These are phyloP conservation scores for Galendromus occidentalis DNA, from an alignment of 1,140 invertebrate species.

Conservation along the genomic window DNA sequence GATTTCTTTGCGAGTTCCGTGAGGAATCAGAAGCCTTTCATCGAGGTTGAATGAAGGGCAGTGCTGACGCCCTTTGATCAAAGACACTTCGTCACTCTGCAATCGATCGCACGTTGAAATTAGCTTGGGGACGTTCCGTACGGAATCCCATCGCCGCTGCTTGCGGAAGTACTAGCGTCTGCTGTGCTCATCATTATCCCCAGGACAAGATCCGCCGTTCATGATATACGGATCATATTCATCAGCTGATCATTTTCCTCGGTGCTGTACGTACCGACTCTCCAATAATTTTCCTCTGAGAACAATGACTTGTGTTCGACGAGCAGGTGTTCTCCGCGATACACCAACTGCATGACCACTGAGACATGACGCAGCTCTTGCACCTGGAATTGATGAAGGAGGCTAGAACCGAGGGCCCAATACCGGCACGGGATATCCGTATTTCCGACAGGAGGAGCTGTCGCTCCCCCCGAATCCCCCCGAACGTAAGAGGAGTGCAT, in stretches of 20 bases:
- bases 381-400: conserved; percentile 31
- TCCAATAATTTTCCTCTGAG: conserved; percentile 54
- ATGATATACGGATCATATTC: too few relatives aligned
- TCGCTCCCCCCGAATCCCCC: not conserved
- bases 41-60: conserved; percentile 22
- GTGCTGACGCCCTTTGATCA: conserved; percentile 20
- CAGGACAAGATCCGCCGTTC: too few relatives aligned
- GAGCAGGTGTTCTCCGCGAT: conserved; percentile 83
- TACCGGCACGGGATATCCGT: too few relatives aligned
- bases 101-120: not conserved
- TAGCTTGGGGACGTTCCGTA: not conserved
- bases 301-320: conserved; percentile 59
- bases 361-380: conserved; percentile 57
- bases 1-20: conserved; percentile 69
- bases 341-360: conserved; percentile 88
- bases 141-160: conserved; percentile 9
- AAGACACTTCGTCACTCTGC: not conserved
- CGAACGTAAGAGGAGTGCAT: not conserved
- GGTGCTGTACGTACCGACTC: conserved; percentile 29
- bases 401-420: not conserved
- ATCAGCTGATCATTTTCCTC: not conserved
- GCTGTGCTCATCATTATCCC: not conserved
- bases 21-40: conserved; percentile 52
- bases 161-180: conserved; percentile 2
- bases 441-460: not conserved